phyloP scores from a whole-genome alignment of 2,888 invertebrate genomes.

The Drosophila ezoana region DNA sequence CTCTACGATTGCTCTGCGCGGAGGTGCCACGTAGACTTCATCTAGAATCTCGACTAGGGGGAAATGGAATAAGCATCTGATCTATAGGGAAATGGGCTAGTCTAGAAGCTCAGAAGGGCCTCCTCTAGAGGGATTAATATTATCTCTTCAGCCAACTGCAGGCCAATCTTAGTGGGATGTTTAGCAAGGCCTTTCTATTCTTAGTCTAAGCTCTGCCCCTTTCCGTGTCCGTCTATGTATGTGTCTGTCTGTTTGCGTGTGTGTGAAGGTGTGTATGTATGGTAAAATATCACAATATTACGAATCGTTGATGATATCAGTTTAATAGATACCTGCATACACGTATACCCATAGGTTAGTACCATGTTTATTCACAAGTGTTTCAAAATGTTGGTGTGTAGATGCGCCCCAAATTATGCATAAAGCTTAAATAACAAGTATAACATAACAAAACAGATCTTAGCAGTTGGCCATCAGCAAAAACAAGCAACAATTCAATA shows the following conservation, averaged over 20 bases:
- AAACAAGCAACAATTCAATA: background rate
- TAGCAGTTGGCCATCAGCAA: conserved; percentile 3
- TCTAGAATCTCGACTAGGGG: too few species aligned
- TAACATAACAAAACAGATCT: background rate
- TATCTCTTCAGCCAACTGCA: too few species aligned
- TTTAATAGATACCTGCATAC: conserved; percentile 5
- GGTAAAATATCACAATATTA: background rate
- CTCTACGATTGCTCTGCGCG: too few species aligned
- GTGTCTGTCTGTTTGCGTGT: background rate
- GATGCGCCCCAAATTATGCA: background rate
- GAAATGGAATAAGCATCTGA: too few species aligned
- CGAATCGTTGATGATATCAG: conserved; percentile 20
- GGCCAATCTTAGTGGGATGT: too few species aligned
- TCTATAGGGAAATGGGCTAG: too few species aligned
- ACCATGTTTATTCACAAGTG: conserved; percentile 27
- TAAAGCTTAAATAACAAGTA: conserved; percentile 9
- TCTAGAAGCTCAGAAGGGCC: too few species aligned
- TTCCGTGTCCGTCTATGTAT: background rate
- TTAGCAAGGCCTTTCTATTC: background rate
- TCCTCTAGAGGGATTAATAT: too few species aligned
- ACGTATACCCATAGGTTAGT: conserved; percentile 32
- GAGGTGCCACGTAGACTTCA: too few species aligned
- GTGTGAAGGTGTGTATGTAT: background rate
- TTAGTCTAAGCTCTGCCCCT: too few species aligned
- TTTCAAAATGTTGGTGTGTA: conserved; percentile 11